Base-by-base conservation (phyloP, 2,113 vertebrate species). In the Pterocles gutturalis region DNA sequence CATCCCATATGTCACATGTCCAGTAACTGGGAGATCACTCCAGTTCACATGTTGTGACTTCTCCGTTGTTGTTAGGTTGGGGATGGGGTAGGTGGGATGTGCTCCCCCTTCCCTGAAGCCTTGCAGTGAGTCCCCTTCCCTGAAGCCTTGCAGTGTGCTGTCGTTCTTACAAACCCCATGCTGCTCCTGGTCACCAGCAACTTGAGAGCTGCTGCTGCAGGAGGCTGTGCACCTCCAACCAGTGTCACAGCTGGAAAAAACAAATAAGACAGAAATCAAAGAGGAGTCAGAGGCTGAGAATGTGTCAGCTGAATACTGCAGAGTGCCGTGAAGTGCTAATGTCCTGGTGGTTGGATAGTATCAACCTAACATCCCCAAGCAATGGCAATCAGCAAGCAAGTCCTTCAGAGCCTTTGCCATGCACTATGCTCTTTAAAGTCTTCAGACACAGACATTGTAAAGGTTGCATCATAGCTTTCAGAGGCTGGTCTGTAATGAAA, bases 101-200 rank as follows among this genome's bases (percentile, higher is more conserved):
- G 0, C 13, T 41, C 13, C 41, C 41, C 41, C 41, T 41, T 41
- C 41, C 41, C 41, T 41, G 41, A 41, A 41, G 41, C 41, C 41
- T 41, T 41, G 41, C 41, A 14, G 41, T 41, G 41, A 8, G 38
- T 38, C 38, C 38, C 38, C 38, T 38, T 38, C 38, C 38, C 38
- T 38, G 38, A 38, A 38, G 13, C 11, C 29, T 17, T 1, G 0
- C 11, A 15, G 16, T 0, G 0, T n/a, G n/a, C n/a, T 0, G 1
- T 18, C 48, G 36, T 19, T 33, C 48, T 79, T 14, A 20, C n/a
- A 0, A 1, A 25, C 8, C 20, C 15, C 19, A 2, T 0, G 7
- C 49, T 81, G 62, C 58, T 48, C 14, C 72, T 58, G 53, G 16
- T 10, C 48, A 53, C 19, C 7, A 12, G 41, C 5, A 8, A 21